Percentiles rank a stretch among this genome's conserved stretches.
These are phyloP conservation scores for Chorisops tibialis DNA, from an alignment of 2,888 invertebrate species.

Conservation along the genomic window DNA sequence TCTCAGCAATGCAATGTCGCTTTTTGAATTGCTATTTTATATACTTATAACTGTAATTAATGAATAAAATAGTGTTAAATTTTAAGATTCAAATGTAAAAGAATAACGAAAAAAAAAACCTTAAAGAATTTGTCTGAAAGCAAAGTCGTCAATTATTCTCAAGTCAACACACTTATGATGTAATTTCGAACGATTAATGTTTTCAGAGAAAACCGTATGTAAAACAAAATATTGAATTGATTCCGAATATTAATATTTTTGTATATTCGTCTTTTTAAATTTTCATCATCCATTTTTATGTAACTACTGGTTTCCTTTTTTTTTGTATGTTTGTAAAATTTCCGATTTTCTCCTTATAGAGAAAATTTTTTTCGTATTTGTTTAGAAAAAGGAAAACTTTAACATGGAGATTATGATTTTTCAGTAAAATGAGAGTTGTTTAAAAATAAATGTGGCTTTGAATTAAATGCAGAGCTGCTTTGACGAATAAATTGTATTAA, in stretches of 20 bases:
- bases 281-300: constrained; percentile 13
- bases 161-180: constrained; percentile 41
- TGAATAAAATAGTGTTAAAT: background rate
- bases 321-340: constrained; percentile 1
- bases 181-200: constrained; percentile 58
- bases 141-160: constrained; percentile 49
- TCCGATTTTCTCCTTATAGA: no score
- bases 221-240: background rate
- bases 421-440: constrained; percentile 1
- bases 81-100: constrained; percentile 9
- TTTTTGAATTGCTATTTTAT: background rate
- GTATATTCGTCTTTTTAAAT: constrained; percentile 1
- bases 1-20: background rate
- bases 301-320: background rate
- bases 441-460: no score
- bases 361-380: background rate
- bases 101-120: no score
- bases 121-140: constrained; percentile 20
- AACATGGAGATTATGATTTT: constrained; percentile 17
- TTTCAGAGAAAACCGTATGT: constrained; percentile 53
- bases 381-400: background rate
- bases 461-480: no score
- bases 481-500: no score
- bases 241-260: constrained; percentile 10
- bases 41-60: background rate